Evolutionary conservation across 2,113 vertebrate species (phyloP).

Genomic region (Lepisosteus oculatus): DNA sequence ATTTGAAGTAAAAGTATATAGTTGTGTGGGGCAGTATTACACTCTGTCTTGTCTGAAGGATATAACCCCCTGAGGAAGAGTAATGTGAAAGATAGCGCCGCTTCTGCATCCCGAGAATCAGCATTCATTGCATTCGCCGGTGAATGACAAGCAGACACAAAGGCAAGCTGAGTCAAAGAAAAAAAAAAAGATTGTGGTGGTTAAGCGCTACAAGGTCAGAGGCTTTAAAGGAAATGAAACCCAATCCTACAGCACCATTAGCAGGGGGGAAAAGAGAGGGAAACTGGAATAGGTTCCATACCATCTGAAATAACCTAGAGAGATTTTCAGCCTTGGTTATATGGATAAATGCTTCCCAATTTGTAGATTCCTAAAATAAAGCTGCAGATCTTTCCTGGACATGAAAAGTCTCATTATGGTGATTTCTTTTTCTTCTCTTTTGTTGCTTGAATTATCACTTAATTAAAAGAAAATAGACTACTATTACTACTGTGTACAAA

Average conservation of each 20-base stretch:
- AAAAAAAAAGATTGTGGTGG: conserved; percentile 42
- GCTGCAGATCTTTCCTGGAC: too few relatives aligned
- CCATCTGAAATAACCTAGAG: background rate
- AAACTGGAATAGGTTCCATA: conserved; percentile 36
- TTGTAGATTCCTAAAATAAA: background rate
- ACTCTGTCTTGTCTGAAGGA: conserved; percentile 36
- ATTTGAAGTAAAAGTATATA: background rate
- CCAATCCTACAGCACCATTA: conserved; percentile 55
- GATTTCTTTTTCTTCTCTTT: too few relatives aligned
- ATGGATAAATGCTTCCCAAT: too few relatives aligned
- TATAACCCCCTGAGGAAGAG: conserved; percentile 28
- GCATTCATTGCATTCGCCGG: conserved; percentile 59
- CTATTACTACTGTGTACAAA: too few relatives aligned
- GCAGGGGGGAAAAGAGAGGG: conserved; percentile 34
- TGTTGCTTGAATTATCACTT: too few relatives aligned
- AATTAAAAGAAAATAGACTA: too few relatives aligned
- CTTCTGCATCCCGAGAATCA: conserved; percentile 63
- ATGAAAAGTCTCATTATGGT: too few relatives aligned
- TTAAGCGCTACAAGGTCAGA: conserved; percentile 60
- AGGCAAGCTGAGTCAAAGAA: conserved; percentile 61
- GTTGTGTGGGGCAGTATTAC: conserved; percentile 35
- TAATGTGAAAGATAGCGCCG: conserved; percentile 39
- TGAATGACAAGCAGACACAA: conserved; percentile 84
- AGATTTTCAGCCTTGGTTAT: background rate
- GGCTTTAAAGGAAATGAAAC: conserved; percentile 57